These are phyloP conservation scores for Strigamia crassipes DNA, from an alignment of 2,888 invertebrate species.

Conservation along the genomic window DNA sequence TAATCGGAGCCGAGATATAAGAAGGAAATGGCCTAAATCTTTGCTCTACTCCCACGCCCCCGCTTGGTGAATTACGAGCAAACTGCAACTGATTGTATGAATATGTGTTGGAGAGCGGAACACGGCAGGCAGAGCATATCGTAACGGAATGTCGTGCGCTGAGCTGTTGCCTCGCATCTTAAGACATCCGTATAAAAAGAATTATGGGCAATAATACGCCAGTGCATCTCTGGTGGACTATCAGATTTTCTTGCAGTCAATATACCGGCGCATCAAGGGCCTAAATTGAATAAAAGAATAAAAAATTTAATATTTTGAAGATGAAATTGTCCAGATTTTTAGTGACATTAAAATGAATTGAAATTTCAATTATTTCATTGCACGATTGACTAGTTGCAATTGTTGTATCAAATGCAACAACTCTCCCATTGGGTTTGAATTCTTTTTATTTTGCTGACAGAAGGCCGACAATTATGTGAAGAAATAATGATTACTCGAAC, in stretches of 20 bases:
- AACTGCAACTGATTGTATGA: conserved; percentile 25
- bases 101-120: conserved; percentile 18
- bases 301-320: no score
- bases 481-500: no score
- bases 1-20: conserved; percentile 36
- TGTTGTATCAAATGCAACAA: no score
- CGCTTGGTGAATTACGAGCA: conserved; percentile 1
- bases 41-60: neutral
- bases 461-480: no score
- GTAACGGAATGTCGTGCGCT: conserved; percentile 6
- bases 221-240: conserved; percentile 12
- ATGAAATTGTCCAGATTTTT: no score
- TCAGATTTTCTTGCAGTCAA: conserved; percentile 2
- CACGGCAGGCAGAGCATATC: conserved; percentile 1
- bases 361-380: no score
- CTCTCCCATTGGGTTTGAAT: no score
- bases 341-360: no score
- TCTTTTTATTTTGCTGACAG: no score
- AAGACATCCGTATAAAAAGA: conserved; percentile 38
- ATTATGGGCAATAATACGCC: conserved; percentile 33
- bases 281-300: neutral
- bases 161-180: neutral
- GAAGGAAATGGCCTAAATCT: conserved; percentile 35
- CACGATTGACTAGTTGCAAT: no score
- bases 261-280: neutral